Conservation (phyloP, 1,140 invertebrate genomes). For the Megathymus violae region DNA sequence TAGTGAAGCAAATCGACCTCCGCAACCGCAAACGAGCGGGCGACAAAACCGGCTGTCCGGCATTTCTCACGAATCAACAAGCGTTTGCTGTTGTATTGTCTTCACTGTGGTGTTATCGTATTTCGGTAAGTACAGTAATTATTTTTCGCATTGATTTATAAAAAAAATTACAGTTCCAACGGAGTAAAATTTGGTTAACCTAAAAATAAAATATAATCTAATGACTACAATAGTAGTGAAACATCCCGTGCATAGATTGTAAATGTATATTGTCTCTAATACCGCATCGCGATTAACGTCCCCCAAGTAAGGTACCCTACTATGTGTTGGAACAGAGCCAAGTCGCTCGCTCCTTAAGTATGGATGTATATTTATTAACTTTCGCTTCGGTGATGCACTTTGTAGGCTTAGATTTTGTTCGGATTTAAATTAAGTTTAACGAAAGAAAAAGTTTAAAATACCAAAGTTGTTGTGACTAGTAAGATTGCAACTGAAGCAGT, state of each 20-base stretch:
- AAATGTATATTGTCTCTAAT: background rate
- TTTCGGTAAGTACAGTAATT: constrained; percentile 41
- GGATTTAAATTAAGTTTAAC: constrained; percentile 4
- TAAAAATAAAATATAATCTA: background rate
- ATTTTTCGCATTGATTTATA: background rate
- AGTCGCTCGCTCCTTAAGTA: too few relatives aligned
- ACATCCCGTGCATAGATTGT: background rate
- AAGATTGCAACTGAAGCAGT: constrained; percentile 38
- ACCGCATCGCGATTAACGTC: too few relatives aligned
- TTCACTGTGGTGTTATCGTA: constrained; percentile 34
- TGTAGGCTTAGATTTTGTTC: too few relatives aligned
- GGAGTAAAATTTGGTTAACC: too few relatives aligned
- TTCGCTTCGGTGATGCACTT: too few relatives aligned
- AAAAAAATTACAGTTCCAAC: too few relatives aligned
- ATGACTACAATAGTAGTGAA: background rate
- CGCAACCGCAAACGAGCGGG: constrained; percentile 47
- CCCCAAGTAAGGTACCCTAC: background rate
- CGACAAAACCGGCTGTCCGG: constrained; percentile 67
- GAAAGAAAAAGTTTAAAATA: too few relatives aligned
- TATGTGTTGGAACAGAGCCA: too few relatives aligned
- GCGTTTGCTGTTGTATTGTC: constrained; percentile 49
- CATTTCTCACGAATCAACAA: constrained; percentile 63
- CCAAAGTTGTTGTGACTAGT: constrained; percentile 1
- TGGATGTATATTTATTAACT: too few relatives aligned
- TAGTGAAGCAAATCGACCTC: constrained; percentile 73